Evolutionary conservation across 2,797 vertebrate genomes (phyloP), one percentile per base, ranked within the genome.

Genomic region (Adelosebastes latens): DNA sequence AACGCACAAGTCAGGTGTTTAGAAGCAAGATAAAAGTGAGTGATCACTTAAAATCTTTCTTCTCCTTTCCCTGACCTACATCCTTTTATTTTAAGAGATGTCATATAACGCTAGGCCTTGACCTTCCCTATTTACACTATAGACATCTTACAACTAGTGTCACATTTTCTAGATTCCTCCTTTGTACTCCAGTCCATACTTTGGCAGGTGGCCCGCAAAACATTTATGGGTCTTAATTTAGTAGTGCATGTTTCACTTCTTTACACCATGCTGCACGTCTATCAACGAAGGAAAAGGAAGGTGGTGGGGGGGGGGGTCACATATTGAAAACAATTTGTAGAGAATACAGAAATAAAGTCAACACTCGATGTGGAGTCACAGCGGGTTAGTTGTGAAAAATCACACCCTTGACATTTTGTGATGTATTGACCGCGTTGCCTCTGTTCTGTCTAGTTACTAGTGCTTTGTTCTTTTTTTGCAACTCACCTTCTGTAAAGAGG

Each of bases 131-230:
- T 89, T 87, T 79, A 75, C 71, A 64, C 64, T 69, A 25, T 34
- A 25, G 67, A 67, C 39, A 72, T 63, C 88, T 89, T 63, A 75
- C 83, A 91, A 58, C 60, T 72, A 71, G 72, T 73, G 82, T 75
- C 75, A 87, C 64, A 81, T 83, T 79, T 88, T 85, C 53, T 59
- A 66, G 55, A 84, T 86, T 80, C 79, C 11, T 85, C 22, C 84
- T 88, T 85, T 83, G 72, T 75, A 61, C 29, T 69, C 55, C 22
- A 63, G 73, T 81, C 58, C 34, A 32, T 27, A 24, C 52, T 80
- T 73, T 75, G 83, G 63, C 79, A 77, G 31, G 73, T 76, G 82
- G 79, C 70, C 63, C 9, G 8, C 53, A 53, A 75, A 84, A 83
- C 56, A 89, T 84, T 84, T 81, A 82, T 64, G 67, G 70, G 46